A percentile compares a stretch with the other conserved stretches of the same genome.
phyloP scores from a whole-genome alignment of 2,888 invertebrate species.

The Chydorus sphaericus region DNA sequence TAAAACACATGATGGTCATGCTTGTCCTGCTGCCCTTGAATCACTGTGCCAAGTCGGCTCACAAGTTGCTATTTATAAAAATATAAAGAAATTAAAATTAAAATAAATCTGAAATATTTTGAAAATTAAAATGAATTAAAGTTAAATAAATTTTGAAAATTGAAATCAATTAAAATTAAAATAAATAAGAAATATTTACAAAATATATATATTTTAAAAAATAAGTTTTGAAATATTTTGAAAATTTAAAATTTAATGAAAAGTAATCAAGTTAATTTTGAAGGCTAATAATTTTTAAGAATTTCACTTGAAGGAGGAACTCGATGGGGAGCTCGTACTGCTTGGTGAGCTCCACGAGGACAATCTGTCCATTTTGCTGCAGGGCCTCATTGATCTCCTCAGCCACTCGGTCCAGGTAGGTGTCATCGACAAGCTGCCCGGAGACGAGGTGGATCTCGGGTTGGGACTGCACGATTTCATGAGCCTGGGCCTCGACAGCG shows the following conservation, averaged over 20 bases:
- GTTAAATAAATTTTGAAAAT: too few species aligned
- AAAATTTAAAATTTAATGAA: too few species aligned
- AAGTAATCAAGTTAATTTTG: slow-evolving; percentile 10
- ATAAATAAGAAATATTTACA: slow-evolving; percentile 13
- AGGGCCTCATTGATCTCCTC: slow-evolving; percentile 89
- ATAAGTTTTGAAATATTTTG: too few species aligned
- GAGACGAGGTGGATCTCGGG: slow-evolving; percentile 58
- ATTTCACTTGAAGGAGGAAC: slow-evolving; percentile 48
- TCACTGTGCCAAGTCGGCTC: slow-evolving; percentile 62
- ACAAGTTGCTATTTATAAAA: slow-evolving; percentile 42
- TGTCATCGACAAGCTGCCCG: slow-evolving; percentile 76
- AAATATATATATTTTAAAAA: too few species aligned
- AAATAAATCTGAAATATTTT: slow-evolving; percentile 12
- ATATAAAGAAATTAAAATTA: background rate
- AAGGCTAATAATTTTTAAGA: too few species aligned
- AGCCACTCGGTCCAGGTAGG: slow-evolving; percentile 65
- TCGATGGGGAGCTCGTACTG: slow-evolving; percentile 84
- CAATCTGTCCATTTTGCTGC: slow-evolving; percentile 66
- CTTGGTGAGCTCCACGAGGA: slow-evolving; percentile 70
- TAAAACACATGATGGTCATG: slow-evolving; percentile 71
- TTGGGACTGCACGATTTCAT: slow-evolving; percentile 48
- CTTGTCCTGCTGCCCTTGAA: slow-evolving; percentile 69
- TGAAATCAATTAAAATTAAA: too few species aligned
- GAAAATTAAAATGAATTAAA: too few species aligned
- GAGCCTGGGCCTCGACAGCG: slow-evolving; percentile 51